Evolutionary conservation across 1,140 invertebrate genomes (phyloP).

Genomic region (Acromyrmex charruanus): DNA sequence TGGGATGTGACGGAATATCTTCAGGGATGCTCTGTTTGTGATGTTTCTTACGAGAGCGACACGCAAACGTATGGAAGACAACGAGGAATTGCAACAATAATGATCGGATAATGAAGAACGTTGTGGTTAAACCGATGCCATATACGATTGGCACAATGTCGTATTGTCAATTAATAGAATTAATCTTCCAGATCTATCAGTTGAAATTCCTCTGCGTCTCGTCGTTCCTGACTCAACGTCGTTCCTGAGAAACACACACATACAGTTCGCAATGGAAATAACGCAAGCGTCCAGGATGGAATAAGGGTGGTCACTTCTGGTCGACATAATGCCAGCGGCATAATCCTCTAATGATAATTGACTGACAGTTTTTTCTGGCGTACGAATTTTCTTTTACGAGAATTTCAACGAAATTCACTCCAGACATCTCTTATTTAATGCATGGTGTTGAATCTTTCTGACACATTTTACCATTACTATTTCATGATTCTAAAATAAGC

Average conservation of each 20-base stretch:
- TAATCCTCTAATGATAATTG: conserved; percentile 78
- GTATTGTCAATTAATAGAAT: conserved; percentile 76
- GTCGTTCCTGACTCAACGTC: conserved; percentile 49
- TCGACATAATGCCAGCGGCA: conserved; percentile 72
- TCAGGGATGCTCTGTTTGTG: background rate
- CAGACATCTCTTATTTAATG: conserved; percentile 61
- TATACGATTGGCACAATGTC: conserved; percentile 51
- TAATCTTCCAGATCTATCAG: conserved; percentile 72
- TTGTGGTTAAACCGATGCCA: conserved; percentile 32
- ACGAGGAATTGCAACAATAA: conserved; percentile 21
- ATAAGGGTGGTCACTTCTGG: conserved; percentile 34
- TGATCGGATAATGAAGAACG: background rate
- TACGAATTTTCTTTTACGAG: conserved; percentile 65
- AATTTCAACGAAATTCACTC: conserved; percentile 59
- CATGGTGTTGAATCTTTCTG: conserved; percentile 42
- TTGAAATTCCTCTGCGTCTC: conserved; percentile 74
- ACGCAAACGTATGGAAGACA: background rate
- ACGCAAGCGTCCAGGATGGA: background rate
- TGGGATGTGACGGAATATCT: background rate
- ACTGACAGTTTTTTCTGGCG: conserved; percentile 63
- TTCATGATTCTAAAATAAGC: background rate
- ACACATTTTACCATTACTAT: background rate
- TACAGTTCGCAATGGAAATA: background rate
- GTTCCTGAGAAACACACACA: background rate
- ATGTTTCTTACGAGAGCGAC: conserved; percentile 25